Base-by-base conservation (phyloP, 2,888 invertebrate species). In the Pseudanteris insignis region DNA sequence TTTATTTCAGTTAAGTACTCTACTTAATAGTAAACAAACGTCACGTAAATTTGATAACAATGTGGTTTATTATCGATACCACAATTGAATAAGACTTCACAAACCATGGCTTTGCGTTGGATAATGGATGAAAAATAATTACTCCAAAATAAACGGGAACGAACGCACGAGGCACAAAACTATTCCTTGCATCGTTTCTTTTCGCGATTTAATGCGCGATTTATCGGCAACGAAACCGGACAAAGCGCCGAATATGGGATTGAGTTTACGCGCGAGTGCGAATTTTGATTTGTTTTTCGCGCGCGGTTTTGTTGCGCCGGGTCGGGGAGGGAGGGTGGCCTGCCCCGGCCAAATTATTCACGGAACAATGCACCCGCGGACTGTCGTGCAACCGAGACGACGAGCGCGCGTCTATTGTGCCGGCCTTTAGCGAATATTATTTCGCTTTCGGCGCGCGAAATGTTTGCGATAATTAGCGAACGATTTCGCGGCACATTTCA, bases 381-480 rank as follows among this genome's bases (percentile, higher is more conserved):
- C 40, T 59, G 38, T 58, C 50, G 50, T 44, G 46, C 32, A 50
- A 58, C 29, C 28, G 44, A 58, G 48, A 38, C 40, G 38, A 21
- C 9, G 14, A 46, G 18, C 46, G 54, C 13, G 51, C 32, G 14
- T 14, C 15, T 14, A 47, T 53, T 59, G 51, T 59, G 33, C 34
- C 33, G n/a, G n/a, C n/a, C 58, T 58, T 50, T 48, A 43, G 43
- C 57, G 30, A 44, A 58, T 44, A 50, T 58, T 58, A 58, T 58
- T 58, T 50, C 38, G 32, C n/a, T n/a, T n/a, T n/a, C n/a, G 44
- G 40, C 33, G 25, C 13, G 41, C 15, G 26, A 15, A 32, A 41
- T 50, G 14, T 58, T 58, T 48, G 28, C 29, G 44, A 38, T 50
- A 58, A 58, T 58, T 50, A 58, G 50, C 29, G 8, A 9, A 26